These are phyloP conservation scores for Nemopilema nomurai DNA, from an alignment of 30 jellyfish, hydroid and myxozoan species.

Conservation along the genomic window DNA sequence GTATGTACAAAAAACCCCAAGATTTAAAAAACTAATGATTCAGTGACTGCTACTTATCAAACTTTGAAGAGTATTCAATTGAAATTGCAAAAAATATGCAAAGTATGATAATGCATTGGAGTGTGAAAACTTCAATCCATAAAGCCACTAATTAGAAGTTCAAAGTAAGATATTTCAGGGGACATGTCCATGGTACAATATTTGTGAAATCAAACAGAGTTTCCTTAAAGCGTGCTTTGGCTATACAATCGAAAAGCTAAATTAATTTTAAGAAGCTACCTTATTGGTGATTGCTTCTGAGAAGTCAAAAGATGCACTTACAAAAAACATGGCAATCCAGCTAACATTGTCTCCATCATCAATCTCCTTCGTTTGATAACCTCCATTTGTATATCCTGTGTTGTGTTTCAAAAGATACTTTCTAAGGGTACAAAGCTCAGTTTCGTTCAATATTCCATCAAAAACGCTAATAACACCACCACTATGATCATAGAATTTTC, in stretches of 20 bases:
- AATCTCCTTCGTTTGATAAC: conserved; percentile 3
- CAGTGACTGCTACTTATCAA: no score
- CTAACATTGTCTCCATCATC: conserved; percentile 55
- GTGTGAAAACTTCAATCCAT: not conserved
- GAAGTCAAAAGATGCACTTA: not conserved
- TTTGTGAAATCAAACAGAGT: no score
- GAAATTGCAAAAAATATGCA: not conserved
- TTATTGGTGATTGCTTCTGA: no score
- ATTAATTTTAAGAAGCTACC: no score
- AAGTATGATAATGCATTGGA: not conserved
- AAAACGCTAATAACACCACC: conserved; percentile 32
- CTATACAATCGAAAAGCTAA: no score
- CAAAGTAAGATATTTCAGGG: no score
- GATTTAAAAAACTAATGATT: no score
- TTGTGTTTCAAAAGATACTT: conserved; percentile 13
- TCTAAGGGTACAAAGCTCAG: conserved; percentile 14
- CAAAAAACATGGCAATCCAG: conserved; percentile 54
- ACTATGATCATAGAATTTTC: conserved; percentile 17
- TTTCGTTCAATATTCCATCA: conserved; percentile 37
- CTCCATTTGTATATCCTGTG: conserved; percentile 20
- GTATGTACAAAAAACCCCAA: no score
- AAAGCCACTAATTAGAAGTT: not conserved
- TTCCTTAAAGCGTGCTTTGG: no score
- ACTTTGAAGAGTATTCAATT: not conserved
- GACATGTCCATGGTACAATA: no score